phyloP scores from a whole-genome alignment of 2,797 vertebrate genomes.

The Synanceia verrucosa region DNA sequence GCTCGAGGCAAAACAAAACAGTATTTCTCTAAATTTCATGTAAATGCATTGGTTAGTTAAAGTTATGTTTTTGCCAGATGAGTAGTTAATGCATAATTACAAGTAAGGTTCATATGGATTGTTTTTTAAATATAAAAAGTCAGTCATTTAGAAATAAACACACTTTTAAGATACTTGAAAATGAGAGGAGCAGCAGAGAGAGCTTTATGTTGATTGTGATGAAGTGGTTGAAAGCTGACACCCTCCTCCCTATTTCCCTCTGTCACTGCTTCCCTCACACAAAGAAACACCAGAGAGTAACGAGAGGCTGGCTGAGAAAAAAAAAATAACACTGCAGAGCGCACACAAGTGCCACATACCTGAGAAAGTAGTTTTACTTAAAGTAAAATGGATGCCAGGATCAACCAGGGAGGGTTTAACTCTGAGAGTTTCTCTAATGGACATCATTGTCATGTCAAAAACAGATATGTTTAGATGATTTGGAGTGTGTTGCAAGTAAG shows the following conservation, averaged over 20 bases:
- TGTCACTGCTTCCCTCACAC: slow-evolving; percentile 15
- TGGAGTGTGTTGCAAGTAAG: neutral
- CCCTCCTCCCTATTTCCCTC: slow-evolving; percentile 14
- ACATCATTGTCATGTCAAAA: slow-evolving; percentile 49
- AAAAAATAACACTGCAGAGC: slow-evolving; percentile 27
- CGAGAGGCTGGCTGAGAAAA: slow-evolving; percentile 38
- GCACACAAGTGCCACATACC: slow-evolving; percentile 56
- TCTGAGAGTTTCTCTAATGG: slow-evolving; percentile 42
- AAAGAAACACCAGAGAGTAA: slow-evolving; percentile 46
- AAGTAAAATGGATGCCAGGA: slow-evolving; percentile 53
- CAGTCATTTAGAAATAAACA: neutral
- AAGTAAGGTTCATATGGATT: neutral
- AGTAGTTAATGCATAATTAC: no score
- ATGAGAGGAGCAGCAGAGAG: slow-evolving; percentile 18
- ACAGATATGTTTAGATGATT: slow-evolving; percentile 28
- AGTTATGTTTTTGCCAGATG: no score
- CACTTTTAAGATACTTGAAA: neutral
- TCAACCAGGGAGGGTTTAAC: slow-evolving; percentile 46
- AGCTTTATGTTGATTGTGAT: slow-evolving; percentile 46
- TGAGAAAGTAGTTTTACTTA: no score
- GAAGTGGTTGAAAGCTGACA: slow-evolving; percentile 38
- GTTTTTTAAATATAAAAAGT: neutral
- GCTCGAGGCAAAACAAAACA: no score
- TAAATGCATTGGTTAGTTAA: no score
- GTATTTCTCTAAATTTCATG: no score